phyloP scores from a whole-genome alignment of 2,113 vertebrate genomes.

The Hemiscyllium ocellatum region DNA sequence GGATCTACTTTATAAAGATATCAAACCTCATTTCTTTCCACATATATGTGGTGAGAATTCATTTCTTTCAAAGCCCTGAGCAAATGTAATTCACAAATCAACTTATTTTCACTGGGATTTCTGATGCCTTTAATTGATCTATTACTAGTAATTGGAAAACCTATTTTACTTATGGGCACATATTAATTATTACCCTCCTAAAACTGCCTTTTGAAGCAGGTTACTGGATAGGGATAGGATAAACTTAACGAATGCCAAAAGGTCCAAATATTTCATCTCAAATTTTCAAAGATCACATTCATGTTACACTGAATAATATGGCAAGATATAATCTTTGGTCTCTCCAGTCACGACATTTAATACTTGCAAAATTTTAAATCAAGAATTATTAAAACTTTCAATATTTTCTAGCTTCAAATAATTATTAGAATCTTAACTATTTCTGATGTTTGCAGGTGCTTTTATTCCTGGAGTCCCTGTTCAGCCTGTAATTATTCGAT shows the following conservation, averaged over 20 bases:
- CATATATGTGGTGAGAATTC: background rate
- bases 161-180: background rate
- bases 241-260: background rate
- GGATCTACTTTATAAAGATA: background rate
- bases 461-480: slow-evolving; percentile 85
- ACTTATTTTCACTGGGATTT: background rate
- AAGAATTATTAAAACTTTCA: background rate
- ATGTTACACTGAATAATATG: background rate
- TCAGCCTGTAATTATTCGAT: slow-evolving; percentile 83
- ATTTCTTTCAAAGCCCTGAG: background rate
- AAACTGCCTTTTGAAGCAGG: background rate
- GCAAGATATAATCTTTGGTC: background rate
- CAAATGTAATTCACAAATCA: background rate
- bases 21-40: background rate
- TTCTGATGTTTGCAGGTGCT: slow-evolving; percentile 66
- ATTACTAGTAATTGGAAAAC: background rate
- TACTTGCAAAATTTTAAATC: background rate
- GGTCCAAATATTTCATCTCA: background rate
- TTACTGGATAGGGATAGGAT: background rate
- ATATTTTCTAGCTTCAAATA: background rate
- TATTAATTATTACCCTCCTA: background rate
- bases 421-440: background rate
- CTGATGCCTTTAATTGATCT: background rate
- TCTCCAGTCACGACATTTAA: background rate
- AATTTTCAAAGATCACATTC: background rate